A percentile compares a stretch with the other conserved stretches of the same genome.
Evolutionary conservation across 2,113 vertebrate genomes (phyloP).

Genomic region (Serilophus lunatus): DNA sequence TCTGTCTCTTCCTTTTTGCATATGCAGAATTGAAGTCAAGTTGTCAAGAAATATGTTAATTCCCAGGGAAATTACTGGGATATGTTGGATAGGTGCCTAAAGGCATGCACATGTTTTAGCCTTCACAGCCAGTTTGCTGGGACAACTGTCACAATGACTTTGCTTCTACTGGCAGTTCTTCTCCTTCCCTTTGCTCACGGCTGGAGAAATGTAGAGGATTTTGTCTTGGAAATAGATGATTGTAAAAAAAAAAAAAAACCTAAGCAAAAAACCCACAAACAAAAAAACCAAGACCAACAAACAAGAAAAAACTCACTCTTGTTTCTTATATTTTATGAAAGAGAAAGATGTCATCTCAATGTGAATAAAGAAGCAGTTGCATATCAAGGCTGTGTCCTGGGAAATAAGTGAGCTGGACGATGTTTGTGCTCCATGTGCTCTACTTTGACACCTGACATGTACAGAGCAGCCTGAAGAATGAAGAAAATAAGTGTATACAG

Average conservation of each 20-base stretch:
- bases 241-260: background rate
- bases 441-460: fast-evolving
- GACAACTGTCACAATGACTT: background rate
- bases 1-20: background rate
- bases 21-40: background rate
- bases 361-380: background rate
- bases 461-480: background rate
- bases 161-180: background rate
- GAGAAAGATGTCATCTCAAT: background rate
- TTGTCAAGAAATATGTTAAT: constrained; percentile 1
- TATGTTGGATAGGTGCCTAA: background rate
- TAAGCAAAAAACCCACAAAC: too few relatives aligned
- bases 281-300: background rate
- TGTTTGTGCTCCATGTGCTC: background rate
- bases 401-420: background rate
- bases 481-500: background rate
- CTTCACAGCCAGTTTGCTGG: background rate
- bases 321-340: background rate
- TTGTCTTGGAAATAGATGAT: background rate
- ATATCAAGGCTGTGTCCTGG: background rate
- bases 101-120: background rate
- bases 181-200: background rate
- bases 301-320: background rate
- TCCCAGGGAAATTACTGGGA: background rate
- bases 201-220: background rate